Conservation (phyloP, 2,113 vertebrate genomes). For the Lamprologus callipterus region DNA sequence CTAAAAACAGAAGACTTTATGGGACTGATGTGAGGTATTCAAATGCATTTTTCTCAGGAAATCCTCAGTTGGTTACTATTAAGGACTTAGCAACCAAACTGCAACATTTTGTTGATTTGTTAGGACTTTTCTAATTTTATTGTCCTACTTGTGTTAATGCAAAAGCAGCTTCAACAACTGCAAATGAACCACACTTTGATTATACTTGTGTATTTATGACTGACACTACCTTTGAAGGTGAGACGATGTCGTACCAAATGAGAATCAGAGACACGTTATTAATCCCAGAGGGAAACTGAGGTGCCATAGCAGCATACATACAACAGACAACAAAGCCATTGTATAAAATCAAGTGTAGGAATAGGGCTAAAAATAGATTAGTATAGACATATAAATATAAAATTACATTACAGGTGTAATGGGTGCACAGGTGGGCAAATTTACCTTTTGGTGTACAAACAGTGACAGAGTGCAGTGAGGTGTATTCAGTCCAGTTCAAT, state of each 20-base stretch:
- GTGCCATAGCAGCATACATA: not conserved
- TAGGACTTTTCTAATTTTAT: not conserved
- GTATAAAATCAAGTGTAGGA: not conserved
- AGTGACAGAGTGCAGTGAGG: not conserved
- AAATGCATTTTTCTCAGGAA: not conserved
- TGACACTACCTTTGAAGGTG: not conserved
- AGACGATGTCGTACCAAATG: not conserved
- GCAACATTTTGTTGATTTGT: not conserved
- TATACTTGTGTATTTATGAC: not conserved
- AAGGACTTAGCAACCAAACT: not conserved
- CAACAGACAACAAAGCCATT: not conserved
- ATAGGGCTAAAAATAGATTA: not conserved
- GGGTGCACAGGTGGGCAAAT: not conserved
- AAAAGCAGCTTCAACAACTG: not conserved
- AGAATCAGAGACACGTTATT: not conserved
- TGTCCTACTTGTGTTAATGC: not conserved
- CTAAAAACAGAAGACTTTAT: not conserved
- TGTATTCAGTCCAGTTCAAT: not conserved
- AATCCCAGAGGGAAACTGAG: not conserved
- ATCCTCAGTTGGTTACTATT: not conserved
- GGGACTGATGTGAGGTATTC: not conserved
- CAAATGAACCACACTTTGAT: not conserved
- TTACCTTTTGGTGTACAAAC: not conserved
- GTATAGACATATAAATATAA: not conserved
- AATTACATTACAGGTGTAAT: not conserved